Evolutionary conservation across 2,888 invertebrate species (phyloP).

Genomic region (Parochlus steinenii): DNA sequence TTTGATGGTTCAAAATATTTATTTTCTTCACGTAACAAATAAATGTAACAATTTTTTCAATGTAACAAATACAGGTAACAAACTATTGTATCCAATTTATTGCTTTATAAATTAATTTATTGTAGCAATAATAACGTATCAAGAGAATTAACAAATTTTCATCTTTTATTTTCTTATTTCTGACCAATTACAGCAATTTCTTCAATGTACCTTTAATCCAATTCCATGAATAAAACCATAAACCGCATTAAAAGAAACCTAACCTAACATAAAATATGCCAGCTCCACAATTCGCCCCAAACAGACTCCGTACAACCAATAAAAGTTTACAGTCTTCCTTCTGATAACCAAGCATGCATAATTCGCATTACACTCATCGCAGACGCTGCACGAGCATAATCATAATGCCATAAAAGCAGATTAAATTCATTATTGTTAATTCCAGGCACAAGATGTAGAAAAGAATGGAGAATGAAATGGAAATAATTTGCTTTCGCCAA

Average conservation of each 20-base stretch:
- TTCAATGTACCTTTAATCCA: too few species aligned
- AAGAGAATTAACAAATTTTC: too few species aligned
- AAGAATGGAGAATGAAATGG: neutral
- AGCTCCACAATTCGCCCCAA: too few species aligned
- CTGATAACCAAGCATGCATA: conserved; percentile 10
- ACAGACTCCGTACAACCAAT: too few species aligned
- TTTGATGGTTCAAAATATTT: neutral
- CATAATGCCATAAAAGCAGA: conserved; percentile 8
- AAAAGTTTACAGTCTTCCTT: conserved; percentile 6
- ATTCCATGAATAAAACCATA: too few species aligned
- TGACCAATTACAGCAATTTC: too few species aligned
- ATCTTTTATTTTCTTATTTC: too few species aligned
- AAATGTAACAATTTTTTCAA: neutral
- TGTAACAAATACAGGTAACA: conserved; percentile 1
- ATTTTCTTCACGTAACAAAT: neutral
- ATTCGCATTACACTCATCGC: conserved; percentile 2
- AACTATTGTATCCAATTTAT: conserved; percentile 8
- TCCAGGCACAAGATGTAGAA: neutral
- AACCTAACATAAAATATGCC: too few species aligned
- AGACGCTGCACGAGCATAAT: conserved; percentile 4
- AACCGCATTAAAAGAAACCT: too few species aligned
- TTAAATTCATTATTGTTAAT: conserved; percentile 11
- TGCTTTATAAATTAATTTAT: neutral
- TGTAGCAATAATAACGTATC: too few species aligned
- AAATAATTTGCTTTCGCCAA: neutral